Evolutionary conservation across 2,113 vertebrate species (phyloP).

Genomic region (Damaliscus lunatus): DNA sequence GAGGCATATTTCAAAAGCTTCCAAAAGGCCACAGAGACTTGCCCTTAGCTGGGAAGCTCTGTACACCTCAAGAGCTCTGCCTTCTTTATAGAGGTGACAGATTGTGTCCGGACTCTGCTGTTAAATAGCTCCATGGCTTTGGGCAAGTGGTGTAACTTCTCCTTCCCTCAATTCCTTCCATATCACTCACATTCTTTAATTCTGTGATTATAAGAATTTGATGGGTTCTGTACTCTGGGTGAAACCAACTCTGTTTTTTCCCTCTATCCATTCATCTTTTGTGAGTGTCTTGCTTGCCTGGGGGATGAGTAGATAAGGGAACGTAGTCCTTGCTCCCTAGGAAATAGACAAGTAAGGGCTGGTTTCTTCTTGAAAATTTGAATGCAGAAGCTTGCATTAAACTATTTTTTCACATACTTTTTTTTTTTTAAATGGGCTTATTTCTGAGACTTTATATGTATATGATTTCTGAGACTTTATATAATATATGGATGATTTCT

Average conservation of each 20-base stretch:
- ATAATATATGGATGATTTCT: neutral
- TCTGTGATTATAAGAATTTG: neutral
- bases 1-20: neutral
- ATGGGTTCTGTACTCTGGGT: neutral
- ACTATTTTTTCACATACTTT: neutral
- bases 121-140: neutral
- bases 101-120: neutral
- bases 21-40: neutral
- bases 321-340: neutral
- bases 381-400: neutral
- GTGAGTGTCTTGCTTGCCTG: neutral
- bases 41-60: neutral
- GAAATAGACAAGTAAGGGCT: neutral
- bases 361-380: neutral
- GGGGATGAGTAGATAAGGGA: neutral
- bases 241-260: neutral
- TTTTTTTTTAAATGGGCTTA: neutral
- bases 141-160: neutral
- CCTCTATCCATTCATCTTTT: neutral
- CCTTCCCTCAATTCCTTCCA: neutral
- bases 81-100: neutral
- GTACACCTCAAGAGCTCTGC: no score
- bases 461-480: neutral
- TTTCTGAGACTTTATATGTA: neutral
- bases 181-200: neutral